Evolutionary conservation across 2,113 vertebrate species (phyloP), one percentile per base, ranked within the genome.

Genomic region (Nibea albiflora): DNA sequence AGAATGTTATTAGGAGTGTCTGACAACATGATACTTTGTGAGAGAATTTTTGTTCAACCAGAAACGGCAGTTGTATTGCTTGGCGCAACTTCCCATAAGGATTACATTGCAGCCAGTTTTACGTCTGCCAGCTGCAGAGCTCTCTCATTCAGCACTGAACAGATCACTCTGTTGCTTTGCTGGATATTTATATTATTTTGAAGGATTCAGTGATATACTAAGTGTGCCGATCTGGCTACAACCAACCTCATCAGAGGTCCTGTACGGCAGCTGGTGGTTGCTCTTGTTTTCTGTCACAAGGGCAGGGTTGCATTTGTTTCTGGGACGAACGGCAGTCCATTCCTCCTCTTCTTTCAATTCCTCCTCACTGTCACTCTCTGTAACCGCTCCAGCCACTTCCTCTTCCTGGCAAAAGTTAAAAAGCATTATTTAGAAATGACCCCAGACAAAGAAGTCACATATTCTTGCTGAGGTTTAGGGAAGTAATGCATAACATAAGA

Each of bases 211-310:
- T 26, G 15, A 47, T 11, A 17, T 12, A 16, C 11, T 26, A 5
- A 15, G n/a, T 19, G n/a, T 64, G 24, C n/a, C 10, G 0, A 12
- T 42, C n/a, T 22, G 35, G 17, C 3, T 24, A 50, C 8, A 11
- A n/a, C 82, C 56, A 65, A 91, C 90, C 85, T 92, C 90, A 50
- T 91, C 90, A 1, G 81, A 73, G 28, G 39, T 62, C 70, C 71
- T 54, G 56, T 26, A 26, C 2, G 11, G n/a, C 39, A 65, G 31
- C 22, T 72, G 75, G 4, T 0, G 2, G 67, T 86, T 78, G 31
- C 42, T 76, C 26, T 58, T 67, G 67, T 71, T 75, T 52, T 62
- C 39, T 0, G 71, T 65, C 47, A 54, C 2, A 0, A 67, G 26
- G 5, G 24, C 63, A 10, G 35, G 44, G 56, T 0, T 58, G 49